These are phyloP conservation scores for Conistra vaccinii DNA, from an alignment of 2,888 invertebrate genomes.

Conservation along the genomic window DNA sequence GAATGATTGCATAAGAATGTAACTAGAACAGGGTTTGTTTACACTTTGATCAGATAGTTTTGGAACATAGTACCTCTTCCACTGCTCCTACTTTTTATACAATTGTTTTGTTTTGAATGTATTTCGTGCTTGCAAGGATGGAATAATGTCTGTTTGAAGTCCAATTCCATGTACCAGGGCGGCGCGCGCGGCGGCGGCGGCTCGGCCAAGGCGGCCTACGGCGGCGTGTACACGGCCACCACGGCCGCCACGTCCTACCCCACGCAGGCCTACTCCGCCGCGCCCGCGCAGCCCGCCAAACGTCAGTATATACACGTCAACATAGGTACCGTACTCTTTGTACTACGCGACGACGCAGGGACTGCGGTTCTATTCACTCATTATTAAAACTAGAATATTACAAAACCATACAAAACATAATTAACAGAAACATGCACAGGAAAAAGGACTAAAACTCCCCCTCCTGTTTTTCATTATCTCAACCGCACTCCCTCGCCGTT, in stretches of 20 bases:
- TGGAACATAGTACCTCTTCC: neutral
- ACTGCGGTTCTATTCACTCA: conserved; percentile 42
- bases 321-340: conserved; percentile 61
- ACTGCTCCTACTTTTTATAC: neutral
- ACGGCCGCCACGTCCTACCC: conserved; percentile 87
- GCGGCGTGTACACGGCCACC: conserved; percentile 91
- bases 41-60: neutral
- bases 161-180: conserved; percentile 71
- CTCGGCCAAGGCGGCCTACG: conserved; percentile 90
- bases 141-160: conserved; percentile 49
- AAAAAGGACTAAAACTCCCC: conserved; percentile 26
- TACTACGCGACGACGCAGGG: conserved; percentile 32
- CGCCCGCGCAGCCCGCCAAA: conserved; percentile 91
- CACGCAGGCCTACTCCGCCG: conserved; percentile 89
- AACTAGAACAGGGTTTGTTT: neutral
- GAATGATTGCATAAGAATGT: neutral
- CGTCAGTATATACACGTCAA: conserved; percentile 85
- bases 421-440: neutral
- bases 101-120: neutral
- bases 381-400: neutral
- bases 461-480: conserved; percentile 15
- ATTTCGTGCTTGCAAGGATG: conserved; percentile 2
- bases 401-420: neutral
- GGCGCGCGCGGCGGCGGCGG: conserved; percentile 90
- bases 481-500: conserved; percentile 59